These are phyloP conservation scores for Caenorhabditis imperialis DNA, from an alignment of 2,888 invertebrate species.

Conservation along the genomic window DNA sequence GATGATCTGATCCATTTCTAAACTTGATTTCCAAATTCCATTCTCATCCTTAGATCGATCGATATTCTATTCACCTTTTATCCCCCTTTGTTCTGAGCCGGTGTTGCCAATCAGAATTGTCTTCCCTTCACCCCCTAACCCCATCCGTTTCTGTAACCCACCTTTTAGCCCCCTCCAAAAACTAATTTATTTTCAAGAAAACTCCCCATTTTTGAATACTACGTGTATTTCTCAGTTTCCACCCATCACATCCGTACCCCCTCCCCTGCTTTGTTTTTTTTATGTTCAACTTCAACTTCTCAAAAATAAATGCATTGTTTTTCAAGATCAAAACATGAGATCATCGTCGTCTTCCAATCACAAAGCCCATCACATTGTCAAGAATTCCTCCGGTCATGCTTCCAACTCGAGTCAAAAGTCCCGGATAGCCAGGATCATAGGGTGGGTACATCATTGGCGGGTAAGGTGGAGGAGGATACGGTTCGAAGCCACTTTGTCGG, in stretches of 20 bases:
- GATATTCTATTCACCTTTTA: slow-evolving; percentile 26
- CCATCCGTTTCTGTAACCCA: slow-evolving; percentile 14
- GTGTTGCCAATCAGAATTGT: slow-evolving; percentile 37
- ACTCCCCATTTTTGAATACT: slow-evolving; percentile 31
- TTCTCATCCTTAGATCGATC: slow-evolving; percentile 49
- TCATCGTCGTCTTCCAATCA: slow-evolving; percentile 16
- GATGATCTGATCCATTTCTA: slow-evolving; percentile 44
- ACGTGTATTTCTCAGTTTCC: slow-evolving; percentile 33
- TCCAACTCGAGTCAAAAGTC: slow-evolving; percentile 33
- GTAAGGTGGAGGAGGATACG: slow-evolving; percentile 19
- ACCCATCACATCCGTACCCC: too few relatives aligned
- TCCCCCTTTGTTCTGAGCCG: slow-evolving; percentile 35
- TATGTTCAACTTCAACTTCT: too few relatives aligned
- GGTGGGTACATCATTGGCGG: slow-evolving; percentile 38
- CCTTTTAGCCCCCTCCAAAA: slow-evolving; percentile 20
- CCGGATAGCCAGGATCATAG: background rate
- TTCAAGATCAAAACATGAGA: slow-evolving; percentile 6
- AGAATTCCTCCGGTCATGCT: slow-evolving; percentile 44
- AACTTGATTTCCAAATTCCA: slow-evolving; percentile 12
- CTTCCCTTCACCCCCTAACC: background rate
- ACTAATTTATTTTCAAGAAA: too few relatives aligned
- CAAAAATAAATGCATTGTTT: background rate
- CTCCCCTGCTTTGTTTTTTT: too few relatives aligned
- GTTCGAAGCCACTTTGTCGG: background rate
- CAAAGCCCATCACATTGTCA: slow-evolving; percentile 41